phyloP scores from a whole-genome alignment of 1,140 invertebrate species.

The Heliothis subflexa region DNA sequence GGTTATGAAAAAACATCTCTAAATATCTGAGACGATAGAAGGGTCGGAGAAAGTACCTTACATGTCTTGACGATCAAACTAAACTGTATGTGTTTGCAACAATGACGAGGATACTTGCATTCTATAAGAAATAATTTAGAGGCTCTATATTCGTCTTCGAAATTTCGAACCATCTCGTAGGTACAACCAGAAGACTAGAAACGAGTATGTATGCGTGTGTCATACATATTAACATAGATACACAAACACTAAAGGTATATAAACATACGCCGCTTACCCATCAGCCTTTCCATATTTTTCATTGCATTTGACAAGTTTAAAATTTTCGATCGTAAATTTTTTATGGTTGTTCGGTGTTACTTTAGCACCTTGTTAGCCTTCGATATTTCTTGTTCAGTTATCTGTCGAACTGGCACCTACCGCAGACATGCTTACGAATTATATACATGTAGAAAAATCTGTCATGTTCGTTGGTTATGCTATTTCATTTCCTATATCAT shows the following conservation, averaged over 20 bases:
- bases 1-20: too few species aligned
- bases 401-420: conserved; percentile 69
- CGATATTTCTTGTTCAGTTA: conserved; percentile 60
- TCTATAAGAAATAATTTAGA: too few species aligned
- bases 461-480: neutral
- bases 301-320: conserved; percentile 56
- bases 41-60: too few species aligned
- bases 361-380: conserved; percentile 82
- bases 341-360: conserved; percentile 73
- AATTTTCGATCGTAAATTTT: conserved; percentile 68
- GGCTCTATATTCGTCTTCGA: too few species aligned
- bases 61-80: too few species aligned
- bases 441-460: conserved; percentile 22
- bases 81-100: too few species aligned
- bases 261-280: conserved; percentile 32
- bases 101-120: too few species aligned
- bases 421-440: conserved; percentile 63
- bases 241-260: neutral
- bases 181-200: too few species aligned
- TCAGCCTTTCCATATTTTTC: conserved; percentile 48
- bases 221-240: too few species aligned
- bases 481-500: neutral
- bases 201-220: too few species aligned
- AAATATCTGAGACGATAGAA: too few species aligned
- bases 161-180: too few species aligned